These are phyloP conservation scores for Oryzias woworae DNA, from an alignment of 2,113 vertebrate species.

Conservation along the genomic window DNA sequence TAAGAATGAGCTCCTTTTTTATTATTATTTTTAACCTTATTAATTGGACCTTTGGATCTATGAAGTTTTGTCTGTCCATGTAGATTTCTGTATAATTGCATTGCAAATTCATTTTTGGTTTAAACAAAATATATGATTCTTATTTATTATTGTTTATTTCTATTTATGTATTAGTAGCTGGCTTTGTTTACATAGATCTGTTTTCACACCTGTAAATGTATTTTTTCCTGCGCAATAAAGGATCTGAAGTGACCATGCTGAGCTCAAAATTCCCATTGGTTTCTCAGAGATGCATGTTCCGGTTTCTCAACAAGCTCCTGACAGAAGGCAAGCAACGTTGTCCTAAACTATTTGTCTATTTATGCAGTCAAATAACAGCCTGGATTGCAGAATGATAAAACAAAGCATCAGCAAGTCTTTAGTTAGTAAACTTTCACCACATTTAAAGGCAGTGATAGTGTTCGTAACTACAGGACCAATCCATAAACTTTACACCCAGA, in stretches of 20 bases:
- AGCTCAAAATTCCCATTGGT: slow-evolving; percentile 35
- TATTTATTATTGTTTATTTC: neutral
- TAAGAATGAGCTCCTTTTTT: slow-evolving; percentile 20
- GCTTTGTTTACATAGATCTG: neutral
- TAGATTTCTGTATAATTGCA: neutral
- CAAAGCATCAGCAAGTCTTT: neutral
- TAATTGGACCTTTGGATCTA: neutral
- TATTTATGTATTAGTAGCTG: neutral
- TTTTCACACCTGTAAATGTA: neutral
- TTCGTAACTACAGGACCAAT: too few species aligned
- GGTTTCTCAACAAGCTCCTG: slow-evolving; percentile 33
- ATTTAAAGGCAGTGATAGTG: too few species aligned
- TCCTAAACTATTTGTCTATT: neutral
- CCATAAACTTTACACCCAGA: too few species aligned
- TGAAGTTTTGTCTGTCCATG: neutral
- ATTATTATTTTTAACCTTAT: neutral
- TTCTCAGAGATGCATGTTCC: slow-evolving; percentile 25
- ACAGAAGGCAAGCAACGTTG: slow-evolving; percentile 55
- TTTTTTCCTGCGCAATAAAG: neutral
- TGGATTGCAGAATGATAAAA: neutral
- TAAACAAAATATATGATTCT: neutral
- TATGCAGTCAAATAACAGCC: neutral
- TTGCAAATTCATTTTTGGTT: neutral
- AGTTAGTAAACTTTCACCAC: too few species aligned
- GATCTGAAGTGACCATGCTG: slow-evolving; percentile 51